phyloP scores from a whole-genome alignment of 2,888 invertebrate species.

The Xiphydria camelus region DNA sequence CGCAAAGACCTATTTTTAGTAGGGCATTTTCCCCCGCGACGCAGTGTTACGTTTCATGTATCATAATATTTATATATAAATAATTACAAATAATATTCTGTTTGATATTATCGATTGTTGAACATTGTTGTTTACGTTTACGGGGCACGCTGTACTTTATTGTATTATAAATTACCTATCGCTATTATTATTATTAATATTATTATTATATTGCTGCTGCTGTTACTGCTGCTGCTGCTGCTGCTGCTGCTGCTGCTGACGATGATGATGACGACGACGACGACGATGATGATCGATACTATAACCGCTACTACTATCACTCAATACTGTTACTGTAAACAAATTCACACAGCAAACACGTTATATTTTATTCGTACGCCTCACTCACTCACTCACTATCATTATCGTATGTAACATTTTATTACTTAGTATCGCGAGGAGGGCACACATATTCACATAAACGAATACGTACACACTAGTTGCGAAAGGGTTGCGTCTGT shows the following conservation, averaged over 20 bases:
- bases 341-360: conserved; percentile 10
- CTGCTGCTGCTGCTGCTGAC: no score
- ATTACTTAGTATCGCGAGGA: conserved; percentile 17
- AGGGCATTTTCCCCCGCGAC: conserved; percentile 31
- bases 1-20: conserved; percentile 35
- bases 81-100: conserved; percentile 46
- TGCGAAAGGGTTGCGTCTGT: conserved; percentile 19
- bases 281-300: conserved; percentile 8
- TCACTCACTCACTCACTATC: conserved; percentile 23
- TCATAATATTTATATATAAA: conserved; percentile 49
- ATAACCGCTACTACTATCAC: conserved; percentile 18
- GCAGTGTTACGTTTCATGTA: conserved; percentile 54
- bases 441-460: neutral
- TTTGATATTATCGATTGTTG: conserved; percentile 57
- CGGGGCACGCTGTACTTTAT: conserved; percentile 56
- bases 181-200: conserved; percentile 19
- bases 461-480: no score
- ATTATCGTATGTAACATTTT: conserved; percentile 29
- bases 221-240: conserved; percentile 18
- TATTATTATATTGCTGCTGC: conserved; percentile 25
- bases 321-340: conserved; percentile 18
- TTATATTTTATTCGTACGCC: conserved; percentile 24
- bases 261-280: no score
- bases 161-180: conserved; percentile 46
- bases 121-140: conserved; percentile 56